A percentile compares a stretch with the other conserved stretches of the same genome.
Evolutionary conservation across 2,113 vertebrate genomes (phyloP).

Genomic region (Pantherophis guttatus): DNA sequence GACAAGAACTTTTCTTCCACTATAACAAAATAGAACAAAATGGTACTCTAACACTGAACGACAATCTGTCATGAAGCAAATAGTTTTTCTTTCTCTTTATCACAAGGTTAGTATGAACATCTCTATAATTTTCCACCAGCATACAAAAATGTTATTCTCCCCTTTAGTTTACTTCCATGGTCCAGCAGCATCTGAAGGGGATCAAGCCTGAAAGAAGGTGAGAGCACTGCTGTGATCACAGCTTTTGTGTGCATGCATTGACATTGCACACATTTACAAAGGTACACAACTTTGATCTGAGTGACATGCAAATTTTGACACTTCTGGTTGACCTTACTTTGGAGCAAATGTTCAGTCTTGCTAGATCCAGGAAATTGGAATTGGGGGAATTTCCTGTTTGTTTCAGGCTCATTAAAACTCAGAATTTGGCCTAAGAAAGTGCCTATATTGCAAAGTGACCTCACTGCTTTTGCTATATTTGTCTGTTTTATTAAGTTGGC

Average conservation of each 20-base stretch:
- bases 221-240: background rate
- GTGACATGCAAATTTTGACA: background rate
- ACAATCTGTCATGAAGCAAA: background rate
- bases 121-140: background rate
- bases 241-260: background rate
- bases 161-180: background rate
- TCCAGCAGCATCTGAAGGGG: background rate
- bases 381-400: background rate
- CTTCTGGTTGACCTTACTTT: background rate
- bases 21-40: background rate
- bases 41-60: slow-evolving; percentile 12
- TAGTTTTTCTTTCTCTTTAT: background rate
- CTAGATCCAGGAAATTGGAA: background rate
- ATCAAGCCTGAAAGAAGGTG: background rate
- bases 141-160: background rate
- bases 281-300: no score
- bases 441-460: background rate
- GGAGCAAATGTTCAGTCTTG: background rate
- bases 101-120: background rate
- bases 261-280: background rate
- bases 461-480: background rate
- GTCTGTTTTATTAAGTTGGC: background rate
- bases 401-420: background rate
- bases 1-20: background rate
- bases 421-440: background rate